Evolutionary conservation across 2,797 vertebrate genomes (phyloP).

Genomic region (Cheracebus regulus): DNA sequence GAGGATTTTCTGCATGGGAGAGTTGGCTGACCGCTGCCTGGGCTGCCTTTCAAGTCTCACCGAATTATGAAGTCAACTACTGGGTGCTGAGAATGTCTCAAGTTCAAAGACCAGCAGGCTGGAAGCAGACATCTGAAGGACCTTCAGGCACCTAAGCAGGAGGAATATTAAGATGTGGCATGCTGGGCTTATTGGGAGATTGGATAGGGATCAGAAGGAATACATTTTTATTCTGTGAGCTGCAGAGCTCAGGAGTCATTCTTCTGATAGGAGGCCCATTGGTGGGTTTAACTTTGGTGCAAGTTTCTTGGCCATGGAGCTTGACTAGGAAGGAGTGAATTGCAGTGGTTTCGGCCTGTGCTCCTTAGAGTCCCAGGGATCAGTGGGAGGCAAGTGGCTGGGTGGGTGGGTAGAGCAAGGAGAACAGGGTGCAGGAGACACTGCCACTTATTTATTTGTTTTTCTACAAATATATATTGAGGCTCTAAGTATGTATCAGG

Average conservation of each 20-base stretch:
- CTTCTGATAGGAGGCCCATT: conserved; percentile 34
- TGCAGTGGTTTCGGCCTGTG: not conserved
- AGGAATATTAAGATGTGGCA: conserved; percentile 59
- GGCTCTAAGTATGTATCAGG: not conserved
- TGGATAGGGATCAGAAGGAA: conserved; percentile 61
- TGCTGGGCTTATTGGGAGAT: not conserved
- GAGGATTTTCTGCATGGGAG: not conserved
- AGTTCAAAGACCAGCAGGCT: conserved; percentile 65
- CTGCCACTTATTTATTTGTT: not conserved
- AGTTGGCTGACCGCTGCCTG: not conserved
- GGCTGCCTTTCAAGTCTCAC: conserved; percentile 55
- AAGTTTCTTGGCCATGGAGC: not conserved
- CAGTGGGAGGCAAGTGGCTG: too few relatives aligned
- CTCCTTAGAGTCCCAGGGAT: not conserved
- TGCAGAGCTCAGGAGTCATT: not conserved
- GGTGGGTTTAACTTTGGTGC: not conserved
- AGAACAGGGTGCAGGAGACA: too few relatives aligned
- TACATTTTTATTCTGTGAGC: conserved; percentile 27
- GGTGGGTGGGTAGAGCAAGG: not conserved
- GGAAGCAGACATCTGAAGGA: conserved; percentile 49
- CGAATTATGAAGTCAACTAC: conserved; percentile 47
- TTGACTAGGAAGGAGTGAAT: not conserved
- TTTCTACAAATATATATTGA: not conserved
- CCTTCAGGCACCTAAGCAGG: conserved; percentile 15
- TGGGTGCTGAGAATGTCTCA: conserved; percentile 56